Evolutionary conservation across 2,888 invertebrate genomes (phyloP).

Genomic region (Nemotelus pantherinus): DNA sequence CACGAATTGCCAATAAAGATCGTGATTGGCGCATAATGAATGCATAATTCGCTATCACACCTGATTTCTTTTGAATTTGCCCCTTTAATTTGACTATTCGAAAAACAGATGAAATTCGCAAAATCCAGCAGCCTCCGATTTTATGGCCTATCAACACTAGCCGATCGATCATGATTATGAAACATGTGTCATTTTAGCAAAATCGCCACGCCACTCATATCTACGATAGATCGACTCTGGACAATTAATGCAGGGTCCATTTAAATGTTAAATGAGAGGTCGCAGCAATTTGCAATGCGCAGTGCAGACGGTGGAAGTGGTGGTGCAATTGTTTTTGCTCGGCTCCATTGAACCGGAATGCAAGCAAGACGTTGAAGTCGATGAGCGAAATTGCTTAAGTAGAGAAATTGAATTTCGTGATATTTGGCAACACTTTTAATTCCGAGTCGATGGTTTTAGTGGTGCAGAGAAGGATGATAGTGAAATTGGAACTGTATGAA

Average conservation of each 20-base stretch:
- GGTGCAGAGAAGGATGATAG: too few relatives aligned
- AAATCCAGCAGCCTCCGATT: conserved; percentile 17
- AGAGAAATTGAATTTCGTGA: background rate
- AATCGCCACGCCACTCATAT: conserved; percentile 36
- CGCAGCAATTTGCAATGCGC: background rate
- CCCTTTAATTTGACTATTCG: background rate
- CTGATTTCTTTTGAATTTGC: background rate
- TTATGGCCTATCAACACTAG: conserved; percentile 17
- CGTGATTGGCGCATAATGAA: conserved; percentile 4
- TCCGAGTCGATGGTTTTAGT: too few relatives aligned
- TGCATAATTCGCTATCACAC: conserved; percentile 5
- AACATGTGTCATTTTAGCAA: conserved; percentile 34
- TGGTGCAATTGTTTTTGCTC: conserved; percentile 31
- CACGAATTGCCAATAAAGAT: background rate
- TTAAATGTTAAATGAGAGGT: conserved; percentile 23
- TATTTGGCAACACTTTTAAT: too few relatives aligned
- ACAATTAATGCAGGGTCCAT: conserved; percentile 25
- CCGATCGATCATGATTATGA: conserved; percentile 37
- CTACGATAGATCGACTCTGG: conserved; percentile 8
- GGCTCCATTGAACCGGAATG: background rate
- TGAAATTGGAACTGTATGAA: too few relatives aligned
- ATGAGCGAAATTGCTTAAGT: background rate
- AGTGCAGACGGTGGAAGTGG: background rate
- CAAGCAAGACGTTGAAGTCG: background rate
- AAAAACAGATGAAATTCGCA: background rate